phyloP scores from a whole-genome alignment of 2,888 invertebrate species.

The Napeogenes inachia region DNA sequence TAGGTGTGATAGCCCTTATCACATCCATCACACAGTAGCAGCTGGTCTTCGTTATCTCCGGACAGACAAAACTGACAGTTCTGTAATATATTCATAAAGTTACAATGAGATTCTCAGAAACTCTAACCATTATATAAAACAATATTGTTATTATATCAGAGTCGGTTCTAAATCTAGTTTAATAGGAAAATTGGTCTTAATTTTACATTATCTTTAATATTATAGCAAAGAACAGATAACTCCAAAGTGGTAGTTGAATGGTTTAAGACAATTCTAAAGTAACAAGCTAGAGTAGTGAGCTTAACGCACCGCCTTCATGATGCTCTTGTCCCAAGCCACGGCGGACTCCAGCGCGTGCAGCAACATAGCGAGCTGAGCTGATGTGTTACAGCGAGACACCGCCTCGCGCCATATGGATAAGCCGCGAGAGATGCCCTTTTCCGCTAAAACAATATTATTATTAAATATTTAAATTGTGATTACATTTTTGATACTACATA shows the following conservation, averaged over 20 bases:
- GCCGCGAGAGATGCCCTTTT: conserved; percentile 84
- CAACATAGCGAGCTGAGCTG: conserved; percentile 88
- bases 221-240: too few species aligned
- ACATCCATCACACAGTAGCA: conserved; percentile 97
- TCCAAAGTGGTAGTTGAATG: too few species aligned
- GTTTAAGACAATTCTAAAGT: too few species aligned
- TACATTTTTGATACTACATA: too few species aligned
- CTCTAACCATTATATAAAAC: too few species aligned
- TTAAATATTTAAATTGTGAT: too few species aligned
- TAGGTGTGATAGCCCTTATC: conserved; percentile 99
- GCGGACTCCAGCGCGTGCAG: conserved; percentile 92
- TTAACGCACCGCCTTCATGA: conserved; percentile 98
- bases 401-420: conserved; percentile 93
- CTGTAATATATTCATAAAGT: conserved; percentile 71
- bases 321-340: conserved; percentile 99
- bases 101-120: not conserved
- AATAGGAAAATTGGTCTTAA: too few species aligned
- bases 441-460: conserved; percentile 35
- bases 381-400: conserved; percentile 87
- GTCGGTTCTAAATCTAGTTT: too few species aligned
- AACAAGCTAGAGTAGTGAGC: too few species aligned
- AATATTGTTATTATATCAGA: too few species aligned
- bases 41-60: conserved; percentile 96
- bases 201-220: too few species aligned
- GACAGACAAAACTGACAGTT: conserved; percentile 98